Evolutionary conservation across 1,140 invertebrate genomes (phyloP).

Genomic region (Tetramorium parvispinum): DNA sequence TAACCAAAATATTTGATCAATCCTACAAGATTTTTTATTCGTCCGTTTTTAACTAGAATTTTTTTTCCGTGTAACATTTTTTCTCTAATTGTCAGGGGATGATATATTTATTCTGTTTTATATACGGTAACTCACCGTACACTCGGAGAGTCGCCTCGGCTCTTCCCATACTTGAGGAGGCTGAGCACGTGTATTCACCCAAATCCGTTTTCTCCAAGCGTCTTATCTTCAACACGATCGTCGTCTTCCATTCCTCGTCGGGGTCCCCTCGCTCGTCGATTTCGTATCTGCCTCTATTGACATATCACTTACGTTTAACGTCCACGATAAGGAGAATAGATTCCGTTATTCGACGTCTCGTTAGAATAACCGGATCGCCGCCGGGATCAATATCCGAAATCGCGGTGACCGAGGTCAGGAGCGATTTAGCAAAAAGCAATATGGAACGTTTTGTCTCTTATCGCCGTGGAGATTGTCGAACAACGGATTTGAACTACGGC

Average conservation of each 20-base stretch:
- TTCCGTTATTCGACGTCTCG: constrained; percentile 48
- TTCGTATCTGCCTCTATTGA: constrained; percentile 86
- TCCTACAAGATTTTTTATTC: too few relatives aligned
- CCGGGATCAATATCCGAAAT: constrained; percentile 35
- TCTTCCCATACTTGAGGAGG: constrained; percentile 90
- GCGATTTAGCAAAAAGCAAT: constrained; percentile 48
- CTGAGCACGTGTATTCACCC: constrained; percentile 91
- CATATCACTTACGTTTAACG: constrained; percentile 60
- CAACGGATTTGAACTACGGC: constrained; percentile 18
- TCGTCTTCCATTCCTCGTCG: constrained; percentile 86
- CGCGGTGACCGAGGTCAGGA: constrained; percentile 31
- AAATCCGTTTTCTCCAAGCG: constrained; percentile 88
- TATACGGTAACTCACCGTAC: constrained; percentile 87
- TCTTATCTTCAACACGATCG: constrained; percentile 88
- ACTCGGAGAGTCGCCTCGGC: constrained; percentile 89
- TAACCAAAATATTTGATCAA: too few relatives aligned
- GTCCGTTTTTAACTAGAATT: too few relatives aligned
- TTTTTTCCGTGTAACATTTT: background rate
- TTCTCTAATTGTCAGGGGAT: background rate
- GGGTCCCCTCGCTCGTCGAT: constrained; percentile 81
- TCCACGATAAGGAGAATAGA: constrained; percentile 32
- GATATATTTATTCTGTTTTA: constrained; percentile 8
- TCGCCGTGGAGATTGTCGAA: constrained; percentile 47
- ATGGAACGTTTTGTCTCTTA: constrained; percentile 15
- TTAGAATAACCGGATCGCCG: constrained; percentile 42